Evolutionary conservation across 2,113 vertebrate genomes (phyloP).

Genomic region (Acinonyx jubatus): DNA sequence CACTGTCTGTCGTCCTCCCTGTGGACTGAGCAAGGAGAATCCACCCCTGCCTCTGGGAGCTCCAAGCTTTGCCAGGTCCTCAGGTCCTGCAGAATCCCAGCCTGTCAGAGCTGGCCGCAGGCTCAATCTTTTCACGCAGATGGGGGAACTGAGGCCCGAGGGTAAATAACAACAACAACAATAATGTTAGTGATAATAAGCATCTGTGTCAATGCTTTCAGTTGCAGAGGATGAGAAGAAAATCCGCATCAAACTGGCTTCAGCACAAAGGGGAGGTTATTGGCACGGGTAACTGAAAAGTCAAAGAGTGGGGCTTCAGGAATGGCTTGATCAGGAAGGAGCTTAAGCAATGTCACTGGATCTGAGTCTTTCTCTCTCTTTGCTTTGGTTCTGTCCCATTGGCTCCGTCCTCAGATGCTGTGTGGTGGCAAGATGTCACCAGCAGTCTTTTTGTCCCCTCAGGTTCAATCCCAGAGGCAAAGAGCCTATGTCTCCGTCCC

Average conservation of each 20-base stretch:
- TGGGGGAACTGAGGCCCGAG: neutral
- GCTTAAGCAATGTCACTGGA: neutral
- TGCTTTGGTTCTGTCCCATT: neutral
- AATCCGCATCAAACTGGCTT: neutral
- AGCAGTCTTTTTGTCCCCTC: neutral
- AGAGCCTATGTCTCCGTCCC: neutral
- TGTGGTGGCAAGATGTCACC: neutral
- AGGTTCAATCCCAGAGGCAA: neutral
- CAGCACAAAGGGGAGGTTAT: neutral
- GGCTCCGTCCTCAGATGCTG: neutral
- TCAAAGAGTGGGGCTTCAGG: neutral
- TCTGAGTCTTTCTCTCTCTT: neutral
- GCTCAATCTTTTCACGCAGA: neutral
- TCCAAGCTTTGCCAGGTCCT: neutral
- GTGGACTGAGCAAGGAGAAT: neutral
- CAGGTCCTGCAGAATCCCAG: neutral
- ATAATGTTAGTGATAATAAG: neutral
- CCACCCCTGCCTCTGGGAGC: neutral
- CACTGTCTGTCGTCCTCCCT: accelerated
- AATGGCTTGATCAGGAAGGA: conserved; percentile 31
- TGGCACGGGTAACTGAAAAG: neutral
- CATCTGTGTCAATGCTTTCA: neutral
- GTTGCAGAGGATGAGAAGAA: neutral
- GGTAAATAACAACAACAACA: neutral
- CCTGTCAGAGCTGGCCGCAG: neutral